Evolutionary conservation across 2,888 invertebrate genomes (phyloP).

Genomic region (Electrophaes corylata): DNA sequence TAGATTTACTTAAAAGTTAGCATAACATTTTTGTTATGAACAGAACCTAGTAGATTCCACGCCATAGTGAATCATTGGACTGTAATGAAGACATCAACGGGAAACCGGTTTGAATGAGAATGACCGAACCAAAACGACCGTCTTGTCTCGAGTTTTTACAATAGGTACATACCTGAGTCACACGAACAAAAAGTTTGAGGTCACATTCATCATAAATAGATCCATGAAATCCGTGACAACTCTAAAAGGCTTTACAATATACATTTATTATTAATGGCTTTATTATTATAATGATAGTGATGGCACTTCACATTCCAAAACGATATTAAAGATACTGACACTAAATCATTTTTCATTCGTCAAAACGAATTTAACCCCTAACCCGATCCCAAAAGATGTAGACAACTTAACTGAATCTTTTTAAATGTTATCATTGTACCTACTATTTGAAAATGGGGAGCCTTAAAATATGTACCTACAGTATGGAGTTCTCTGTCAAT

Average conservation of each 20-base stretch:
- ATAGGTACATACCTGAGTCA: constrained; percentile 10
- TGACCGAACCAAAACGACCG: constrained; percentile 49
- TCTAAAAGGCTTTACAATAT: neutral
- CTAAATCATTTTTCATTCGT: constrained; percentile 55
- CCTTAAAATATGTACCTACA: constrained; percentile 61
- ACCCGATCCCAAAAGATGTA: constrained; percentile 59
- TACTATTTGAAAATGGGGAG: constrained; percentile 61
- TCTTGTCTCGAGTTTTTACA: constrained; percentile 28
- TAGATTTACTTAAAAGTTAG: constrained; percentile 1
- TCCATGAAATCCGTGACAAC: neutral
- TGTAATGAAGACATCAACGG: constrained; percentile 79
- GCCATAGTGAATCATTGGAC: constrained; percentile 61
- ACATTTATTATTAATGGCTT: neutral
- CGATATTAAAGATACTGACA: constrained; percentile 36
- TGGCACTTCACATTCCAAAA: constrained; percentile 2
- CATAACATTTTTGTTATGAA: constrained; percentile 24
- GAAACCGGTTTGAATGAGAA: constrained; percentile 69
- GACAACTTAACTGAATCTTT: constrained; percentile 55
- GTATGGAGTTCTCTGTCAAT: constrained; percentile 67
- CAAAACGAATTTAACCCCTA: constrained; percentile 40
- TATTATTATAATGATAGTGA: constrained; percentile 10
- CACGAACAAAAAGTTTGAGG: constrained; percentile 20
- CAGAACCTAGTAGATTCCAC: constrained; percentile 53
- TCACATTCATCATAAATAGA: neutral
- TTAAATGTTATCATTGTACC: constrained; percentile 43